Evolutionary conservation across 2,888 invertebrate genomes (phyloP), one percentile per base, ranked within the genome.

Genomic region (Hymenopus coronatus): DNA sequence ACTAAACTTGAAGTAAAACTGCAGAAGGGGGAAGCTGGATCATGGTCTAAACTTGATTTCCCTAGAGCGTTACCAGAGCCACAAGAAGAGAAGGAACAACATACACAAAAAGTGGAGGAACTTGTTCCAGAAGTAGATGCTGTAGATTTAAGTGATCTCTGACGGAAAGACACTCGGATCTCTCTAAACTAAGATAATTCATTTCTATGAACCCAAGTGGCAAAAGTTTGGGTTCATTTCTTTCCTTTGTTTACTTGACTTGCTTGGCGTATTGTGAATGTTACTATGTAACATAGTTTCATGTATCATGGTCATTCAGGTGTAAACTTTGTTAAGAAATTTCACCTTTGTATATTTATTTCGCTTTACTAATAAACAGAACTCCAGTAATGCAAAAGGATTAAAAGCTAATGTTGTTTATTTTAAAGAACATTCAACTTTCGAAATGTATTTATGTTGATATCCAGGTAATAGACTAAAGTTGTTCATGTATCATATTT

Each of bases 1-100:
- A 96, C 98, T 25, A 99, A 99, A 95, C 96, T 99, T 54, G 99
- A 99, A 94, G 96, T 99, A 33, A 98, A 97, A 92, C 93, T 99
- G 92, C 96, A 96, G 91, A 99, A 99, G 93, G 96, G 96, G 0
- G 98, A 98, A 92, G 95, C 97, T 0, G 96, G 97, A 2, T 95
- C 96, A 27, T 99, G 99, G 99, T 92, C 95, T 15, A 96, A 96
- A 91, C 93, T 99, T 40, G 96, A 97, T 92, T 95, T 96, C 91
- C 96, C 96, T 0, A 93, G 94, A 89, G 81, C 28, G 15, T 2
- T 28, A 82, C 82, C 90, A 85, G 85, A 14, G 88, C 87, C 85
- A 81, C 86, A 54, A 30, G 28, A 82, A 2, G 20, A 84, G 20
- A 20, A 84, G 20, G 89, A 15, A 85, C 89, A 82, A 81, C 89